Evolutionary conservation across 1,140 invertebrate genomes (phyloP).

Genomic region (Arion vulgaris): DNA sequence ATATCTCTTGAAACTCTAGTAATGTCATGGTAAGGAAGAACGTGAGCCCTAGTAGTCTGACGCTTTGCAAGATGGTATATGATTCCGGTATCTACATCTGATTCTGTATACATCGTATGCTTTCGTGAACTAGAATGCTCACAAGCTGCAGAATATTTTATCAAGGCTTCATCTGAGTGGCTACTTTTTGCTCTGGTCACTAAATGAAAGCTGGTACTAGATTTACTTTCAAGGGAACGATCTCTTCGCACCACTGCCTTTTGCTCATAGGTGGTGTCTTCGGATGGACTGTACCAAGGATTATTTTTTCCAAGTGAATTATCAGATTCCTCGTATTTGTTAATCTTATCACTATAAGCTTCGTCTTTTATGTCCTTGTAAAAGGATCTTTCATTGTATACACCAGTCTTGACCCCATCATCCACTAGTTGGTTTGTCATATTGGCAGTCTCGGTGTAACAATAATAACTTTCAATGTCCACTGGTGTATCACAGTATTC

Average conservation of each 20-base stretch:
- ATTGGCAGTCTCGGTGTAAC: not conserved
- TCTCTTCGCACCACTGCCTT: not conserved
- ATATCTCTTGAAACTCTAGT: not conserved
- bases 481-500: not conserved
- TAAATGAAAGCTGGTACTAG: conserved; percentile 9
- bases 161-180: conserved; percentile 8
- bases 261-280: not conserved
- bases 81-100: conserved; percentile 22
- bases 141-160: not conserved
- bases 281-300: not conserved
- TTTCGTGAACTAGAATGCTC: not conserved
- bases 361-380: not conserved
- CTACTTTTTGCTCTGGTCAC: conserved; percentile 6
- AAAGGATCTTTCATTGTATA: not conserved
- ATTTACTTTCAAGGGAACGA: conserved; percentile 17
- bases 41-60: not conserved
- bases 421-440: not conserved
- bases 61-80: conserved; percentile 21
- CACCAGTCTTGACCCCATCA: not conserved
- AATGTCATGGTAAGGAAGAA: conserved; percentile 10
- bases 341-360: not conserved
- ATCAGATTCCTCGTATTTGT: not conserved
- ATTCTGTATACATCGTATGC: not conserved
- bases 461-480: not conserved
- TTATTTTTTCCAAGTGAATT: not conserved